Conservation (phyloP, 2,797 vertebrate species). For the Emydoidea blandingii region DNA sequence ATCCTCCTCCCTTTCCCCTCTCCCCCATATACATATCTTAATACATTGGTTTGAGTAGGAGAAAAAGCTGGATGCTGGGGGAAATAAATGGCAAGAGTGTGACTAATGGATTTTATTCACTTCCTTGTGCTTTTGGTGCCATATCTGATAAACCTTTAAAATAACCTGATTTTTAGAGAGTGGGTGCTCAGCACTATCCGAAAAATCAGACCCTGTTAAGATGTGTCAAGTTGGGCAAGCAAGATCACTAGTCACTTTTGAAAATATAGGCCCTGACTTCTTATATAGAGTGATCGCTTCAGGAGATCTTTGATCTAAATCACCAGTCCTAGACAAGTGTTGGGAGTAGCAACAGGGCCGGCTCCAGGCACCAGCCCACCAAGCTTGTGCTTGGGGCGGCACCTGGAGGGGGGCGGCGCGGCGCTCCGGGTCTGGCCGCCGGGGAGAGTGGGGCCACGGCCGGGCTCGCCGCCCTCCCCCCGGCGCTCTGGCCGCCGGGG, state of each 20-base stretch:
- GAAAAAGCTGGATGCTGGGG: background rate
- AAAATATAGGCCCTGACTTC: background rate
- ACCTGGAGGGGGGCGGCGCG: too few relatives aligned
- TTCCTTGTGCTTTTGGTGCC: background rate
- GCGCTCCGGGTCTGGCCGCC: too few relatives aligned
- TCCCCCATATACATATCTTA: background rate
- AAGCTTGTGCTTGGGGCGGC: too few relatives aligned
- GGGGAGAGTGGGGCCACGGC: too few relatives aligned
- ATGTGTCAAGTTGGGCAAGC: background rate
- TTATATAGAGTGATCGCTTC: background rate
- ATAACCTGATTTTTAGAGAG: background rate
- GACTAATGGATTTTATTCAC: background rate
- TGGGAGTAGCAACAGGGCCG: background rate
- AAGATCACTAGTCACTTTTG: background rate
- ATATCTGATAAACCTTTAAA: background rate
- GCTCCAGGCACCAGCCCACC: too few relatives aligned
- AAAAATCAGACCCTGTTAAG: background rate
- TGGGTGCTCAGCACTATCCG: background rate
- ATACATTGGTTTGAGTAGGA: background rate
- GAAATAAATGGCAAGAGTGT: background rate
- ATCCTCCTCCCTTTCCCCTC: background rate
- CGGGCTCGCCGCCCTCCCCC: too few relatives aligned
- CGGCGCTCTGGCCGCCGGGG: too few relatives aligned
- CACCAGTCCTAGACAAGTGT: background rate
- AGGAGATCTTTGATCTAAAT: background rate